Percentiles rank a stretch among this genome's conserved stretches.
Conservation (phyloP, 2,797 vertebrate species). For the Danionella dracula region DNA sequence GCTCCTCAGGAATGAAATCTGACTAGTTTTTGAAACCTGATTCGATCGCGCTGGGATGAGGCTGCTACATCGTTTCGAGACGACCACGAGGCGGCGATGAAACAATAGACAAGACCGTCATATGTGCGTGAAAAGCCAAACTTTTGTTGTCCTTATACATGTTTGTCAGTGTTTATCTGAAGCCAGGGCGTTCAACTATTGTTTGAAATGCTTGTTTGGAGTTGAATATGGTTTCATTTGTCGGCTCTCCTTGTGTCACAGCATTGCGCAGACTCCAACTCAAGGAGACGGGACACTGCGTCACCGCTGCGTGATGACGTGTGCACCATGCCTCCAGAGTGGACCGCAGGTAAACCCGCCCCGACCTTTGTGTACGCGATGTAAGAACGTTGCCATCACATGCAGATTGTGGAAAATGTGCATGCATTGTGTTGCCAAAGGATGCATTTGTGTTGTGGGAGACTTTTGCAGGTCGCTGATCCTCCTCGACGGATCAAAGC, state of each 20-base stretch:
- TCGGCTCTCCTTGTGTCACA: slow-evolving; percentile 75
- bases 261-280: slow-evolving; percentile 62
- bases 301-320: slow-evolving; percentile 48
- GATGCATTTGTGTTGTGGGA: slow-evolving; percentile 30
- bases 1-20: slow-evolving; percentile 37
- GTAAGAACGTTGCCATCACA: slow-evolving; percentile 5
- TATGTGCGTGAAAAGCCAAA: slow-evolving; percentile 18
- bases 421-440: slow-evolving; percentile 29
- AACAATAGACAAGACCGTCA: slow-evolving; percentile 4
- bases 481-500: slow-evolving; percentile 26
- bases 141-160: not conserved
- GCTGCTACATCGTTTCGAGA: not conserved
- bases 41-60: not conserved
- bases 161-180: not conserved
- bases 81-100: slow-evolving; percentile 29
- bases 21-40: not conserved
- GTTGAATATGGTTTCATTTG: slow-evolving; percentile 58
- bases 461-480: slow-evolving; percentile 42
- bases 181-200: not conserved
- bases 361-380: slow-evolving; percentile 37
- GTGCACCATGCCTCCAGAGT: slow-evolving; percentile 36
- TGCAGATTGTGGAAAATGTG: slow-evolving; percentile 1
- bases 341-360: slow-evolving; percentile 65
- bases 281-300: slow-evolving; percentile 55
- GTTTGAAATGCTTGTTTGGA: not conserved